Conservation (phyloP, 2,888 invertebrate species). For the Epicampocera succincta region DNA sequence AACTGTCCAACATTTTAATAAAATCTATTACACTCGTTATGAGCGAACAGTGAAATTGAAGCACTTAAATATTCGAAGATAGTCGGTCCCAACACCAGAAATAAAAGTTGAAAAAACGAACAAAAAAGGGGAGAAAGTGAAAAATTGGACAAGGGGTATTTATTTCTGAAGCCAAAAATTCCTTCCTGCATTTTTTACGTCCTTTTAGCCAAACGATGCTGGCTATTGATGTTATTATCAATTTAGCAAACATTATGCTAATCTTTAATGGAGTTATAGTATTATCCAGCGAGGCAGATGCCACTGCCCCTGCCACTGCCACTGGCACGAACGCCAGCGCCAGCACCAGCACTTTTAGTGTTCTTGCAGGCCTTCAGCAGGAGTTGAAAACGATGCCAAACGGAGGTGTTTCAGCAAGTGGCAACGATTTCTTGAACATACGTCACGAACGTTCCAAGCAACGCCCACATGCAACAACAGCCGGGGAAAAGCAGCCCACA, state of each 20-base stretch:
- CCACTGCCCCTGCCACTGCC: neutral
- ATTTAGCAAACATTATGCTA: slow-evolving; percentile 62
- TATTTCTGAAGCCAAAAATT: neutral
- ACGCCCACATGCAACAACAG: slow-evolving; percentile 29
- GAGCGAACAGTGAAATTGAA: slow-evolving; percentile 54
- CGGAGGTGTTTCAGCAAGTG: neutral
- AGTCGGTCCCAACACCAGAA: slow-evolving; percentile 17
- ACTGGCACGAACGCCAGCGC: too few species aligned
- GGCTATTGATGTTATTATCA: slow-evolving; percentile 35
- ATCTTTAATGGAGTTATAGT: slow-evolving; percentile 46
- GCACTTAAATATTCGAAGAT: slow-evolving; percentile 60
- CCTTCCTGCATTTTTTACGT: neutral
- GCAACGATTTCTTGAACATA: slow-evolving; percentile 40
- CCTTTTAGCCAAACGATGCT: slow-evolving; percentile 40
- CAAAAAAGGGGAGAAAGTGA: neutral
- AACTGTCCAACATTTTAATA: slow-evolving; percentile 45
- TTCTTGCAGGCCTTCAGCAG: too few species aligned
- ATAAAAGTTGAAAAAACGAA: neutral
- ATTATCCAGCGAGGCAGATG: neutral
- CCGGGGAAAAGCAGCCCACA: slow-evolving; percentile 16
- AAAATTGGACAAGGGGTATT: neutral
- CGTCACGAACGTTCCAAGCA: slow-evolving; percentile 61
- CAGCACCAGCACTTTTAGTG: neutral
- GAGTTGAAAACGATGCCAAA: neutral
- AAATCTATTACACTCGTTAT: slow-evolving; percentile 44